Conservation (phyloP, 23 tunicate genomes). For the Halocynthia aurantium region DNA sequence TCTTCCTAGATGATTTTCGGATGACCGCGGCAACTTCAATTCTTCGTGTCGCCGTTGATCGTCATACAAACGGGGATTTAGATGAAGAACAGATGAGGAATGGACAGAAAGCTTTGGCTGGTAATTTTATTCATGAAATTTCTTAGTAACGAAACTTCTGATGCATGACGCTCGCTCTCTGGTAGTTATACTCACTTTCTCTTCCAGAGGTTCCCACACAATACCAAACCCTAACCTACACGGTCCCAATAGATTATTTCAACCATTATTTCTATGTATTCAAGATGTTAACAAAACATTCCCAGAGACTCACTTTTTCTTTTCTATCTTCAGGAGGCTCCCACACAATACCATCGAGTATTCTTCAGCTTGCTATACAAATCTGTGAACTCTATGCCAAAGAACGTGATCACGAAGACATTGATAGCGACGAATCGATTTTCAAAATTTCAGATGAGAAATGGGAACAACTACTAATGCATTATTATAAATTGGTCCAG, state of each 20-base stretch:
- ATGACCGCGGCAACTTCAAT: constrained; percentile 52
- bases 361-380: constrained; percentile 44
- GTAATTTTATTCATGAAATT: constrained; percentile 12
- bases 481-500: constrained; percentile 55
- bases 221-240: not conserved
- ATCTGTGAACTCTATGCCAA: constrained; percentile 51
- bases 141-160: too few relatives aligned
- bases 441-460: constrained; percentile 33
- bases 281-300: too few relatives aligned
- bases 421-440: constrained; percentile 48
- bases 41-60: constrained; percentile 51
- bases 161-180: not conserved
- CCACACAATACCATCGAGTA: constrained; percentile 40
- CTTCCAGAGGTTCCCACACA: not conserved
- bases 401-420: constrained; percentile 86
- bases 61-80: constrained; percentile 37
- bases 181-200: not conserved
- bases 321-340: constrained; percentile 32
- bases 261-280: too few relatives aligned
- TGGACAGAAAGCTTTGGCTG: constrained; percentile 58
- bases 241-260: not conserved
- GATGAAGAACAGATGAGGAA: constrained; percentile 38
- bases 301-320: not conserved
- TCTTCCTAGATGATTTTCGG: constrained; percentile 75
- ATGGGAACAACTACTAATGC: constrained; percentile 42